phyloP scores from a whole-genome alignment of 2,113 vertebrate species.

The Stegastes partitus region DNA sequence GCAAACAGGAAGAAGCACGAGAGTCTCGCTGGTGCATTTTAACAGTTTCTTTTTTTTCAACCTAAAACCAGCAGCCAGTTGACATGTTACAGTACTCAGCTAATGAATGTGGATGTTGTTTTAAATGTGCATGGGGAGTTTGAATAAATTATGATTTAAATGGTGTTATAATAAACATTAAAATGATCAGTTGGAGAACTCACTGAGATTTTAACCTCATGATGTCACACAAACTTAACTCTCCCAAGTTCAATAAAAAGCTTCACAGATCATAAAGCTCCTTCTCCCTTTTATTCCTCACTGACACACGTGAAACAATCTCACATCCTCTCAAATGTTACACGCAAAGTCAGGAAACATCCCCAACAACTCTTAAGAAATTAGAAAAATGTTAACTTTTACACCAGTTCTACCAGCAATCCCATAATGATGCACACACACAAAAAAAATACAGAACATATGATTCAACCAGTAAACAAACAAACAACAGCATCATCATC shows the following conservation, averaged over 20 bases:
- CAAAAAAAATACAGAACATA: constrained; percentile 2
- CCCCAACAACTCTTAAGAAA: not conserved
- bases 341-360: not conserved
- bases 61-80: constrained; percentile 32
- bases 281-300: not conserved
- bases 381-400: not conserved
- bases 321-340: constrained; percentile 7
- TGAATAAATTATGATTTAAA: not conserved
- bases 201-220: not conserved
- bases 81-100: constrained; percentile 7
- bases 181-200: too few relatives aligned
- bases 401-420: constrained; percentile 27
- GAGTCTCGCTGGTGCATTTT: constrained; percentile 41
- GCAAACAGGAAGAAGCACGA: constrained; percentile 64
- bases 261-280: constrained; percentile 10
- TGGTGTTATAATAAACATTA: not conserved
- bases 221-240: not conserved
- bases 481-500: constrained; percentile 27
- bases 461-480: constrained; percentile 5
- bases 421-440: not conserved
- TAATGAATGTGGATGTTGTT: not conserved
- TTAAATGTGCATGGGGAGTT: not conserved
- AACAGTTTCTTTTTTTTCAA: constrained; percentile 58
- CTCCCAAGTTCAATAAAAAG: constrained; percentile 1
- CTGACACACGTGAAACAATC: constrained; percentile 9